Evolutionary conservation across 1,140 invertebrate species (phyloP), one percentile per base, ranked within the genome.

Genomic region (Saccostrea echinata): DNA sequence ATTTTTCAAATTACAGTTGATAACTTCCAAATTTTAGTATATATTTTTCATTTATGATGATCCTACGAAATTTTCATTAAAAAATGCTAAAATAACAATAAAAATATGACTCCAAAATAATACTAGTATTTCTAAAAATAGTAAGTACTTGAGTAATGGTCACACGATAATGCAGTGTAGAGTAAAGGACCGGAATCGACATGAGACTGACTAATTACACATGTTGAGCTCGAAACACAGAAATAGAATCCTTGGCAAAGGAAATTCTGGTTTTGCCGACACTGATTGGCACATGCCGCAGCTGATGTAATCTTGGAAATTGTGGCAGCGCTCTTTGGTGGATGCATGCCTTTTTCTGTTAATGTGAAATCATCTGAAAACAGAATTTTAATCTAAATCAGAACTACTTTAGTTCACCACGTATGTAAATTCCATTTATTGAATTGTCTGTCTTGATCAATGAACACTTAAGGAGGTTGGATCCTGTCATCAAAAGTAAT

Each of bases 81-180:
- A 43, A 8, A 6, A 43, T 43, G 9, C 9, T 4, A 43, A 43
- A n/a, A n/a, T n/a, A n/a, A n/a, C n/a, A n/a, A n/a, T n/a, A n/a
- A n/a, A n/a, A n/a, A n/a, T n/a, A n/a, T n/a, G n/a, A n/a, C n/a
- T n/a, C n/a, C n/a, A n/a, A n/a, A n/a, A n/a, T n/a, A n/a, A n/a
- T n/a, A n/a, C n/a, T n/a, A n/a, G n/a, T n/a, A n/a, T n/a, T n/a
- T n/a, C n/a, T n/a, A n/a, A n/a, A n/a, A 11, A 8, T 83, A 16
- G 43, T 83, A n/a, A 83, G 35, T 53, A 86, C 85, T 71, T 81
- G 85, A 86, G 30, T 80, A 86, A 43, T 86, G 85, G 52, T 86
- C 71, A 33, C 85, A 86, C 1, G 24, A 24, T 27, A 76, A 76
- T n/a, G 43, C 27, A 53, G 57, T 80, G 68, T 64, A 33, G 21